These are phyloP conservation scores for Sebastes kiyomatsui DNA, from an alignment of 2,797 vertebrate species.

Conservation along the genomic window DNA sequence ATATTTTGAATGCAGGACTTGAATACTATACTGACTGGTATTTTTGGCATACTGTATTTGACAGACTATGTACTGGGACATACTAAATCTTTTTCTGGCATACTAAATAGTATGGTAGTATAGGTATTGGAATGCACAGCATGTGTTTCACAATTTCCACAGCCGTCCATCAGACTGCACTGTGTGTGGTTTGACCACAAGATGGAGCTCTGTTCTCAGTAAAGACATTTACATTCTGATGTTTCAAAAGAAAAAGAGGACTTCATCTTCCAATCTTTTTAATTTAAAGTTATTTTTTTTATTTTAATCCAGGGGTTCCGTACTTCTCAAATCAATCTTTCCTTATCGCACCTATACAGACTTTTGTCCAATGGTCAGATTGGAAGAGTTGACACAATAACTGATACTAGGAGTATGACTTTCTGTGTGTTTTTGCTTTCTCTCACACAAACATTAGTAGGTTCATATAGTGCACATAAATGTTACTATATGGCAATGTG, in stretches of 20 bases:
- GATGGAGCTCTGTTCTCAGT: slow-evolving; percentile 8
- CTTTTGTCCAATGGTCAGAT: background rate
- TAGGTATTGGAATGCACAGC: too few relatives aligned
- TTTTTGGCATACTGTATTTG: too few relatives aligned
- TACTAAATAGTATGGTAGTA: too few relatives aligned
- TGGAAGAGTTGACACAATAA: background rate
- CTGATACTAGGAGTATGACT: background rate
- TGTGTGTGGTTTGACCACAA: background rate
- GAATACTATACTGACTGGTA: background rate
- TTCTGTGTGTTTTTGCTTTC: background rate
- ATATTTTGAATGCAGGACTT: background rate
- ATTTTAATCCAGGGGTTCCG: background rate
- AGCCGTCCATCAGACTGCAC: background rate
- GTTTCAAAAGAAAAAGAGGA: background rate
- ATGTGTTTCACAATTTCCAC: background rate
- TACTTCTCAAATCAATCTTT: background rate
- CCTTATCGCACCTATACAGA: background rate
- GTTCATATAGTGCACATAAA: background rate
- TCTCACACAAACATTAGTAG: background rate
- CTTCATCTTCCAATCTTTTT: background rate
- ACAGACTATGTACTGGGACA: too few relatives aligned
- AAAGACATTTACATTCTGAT: background rate
- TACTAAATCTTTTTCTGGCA: too few relatives aligned
- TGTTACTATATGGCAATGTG: background rate
- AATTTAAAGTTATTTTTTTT: background rate